These are phyloP conservation scores for Pelochelys cantorii DNA, from an alignment of 2,797 vertebrate species.

Conservation along the genomic window DNA sequence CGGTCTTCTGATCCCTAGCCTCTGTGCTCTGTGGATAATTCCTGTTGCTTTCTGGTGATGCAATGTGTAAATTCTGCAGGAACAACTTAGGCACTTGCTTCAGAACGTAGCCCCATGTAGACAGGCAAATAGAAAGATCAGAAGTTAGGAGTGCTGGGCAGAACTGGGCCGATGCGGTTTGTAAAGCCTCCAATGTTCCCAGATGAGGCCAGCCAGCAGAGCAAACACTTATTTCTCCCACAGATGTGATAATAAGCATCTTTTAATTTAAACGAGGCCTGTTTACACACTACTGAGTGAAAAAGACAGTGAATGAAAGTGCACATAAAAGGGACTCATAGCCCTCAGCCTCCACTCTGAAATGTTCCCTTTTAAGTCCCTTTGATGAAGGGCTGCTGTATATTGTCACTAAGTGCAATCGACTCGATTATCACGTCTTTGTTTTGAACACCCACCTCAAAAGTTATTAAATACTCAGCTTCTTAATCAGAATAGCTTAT, in stretches of 20 bases:
- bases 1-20: fast-evolving
- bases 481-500: slow-evolving; percentile 59
- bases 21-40: fast-evolving
- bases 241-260: slow-evolving; percentile 20
- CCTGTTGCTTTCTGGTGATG: neutral
- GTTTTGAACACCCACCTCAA: slow-evolving; percentile 35
- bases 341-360: slow-evolving; percentile 62
- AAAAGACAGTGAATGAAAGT: slow-evolving; percentile 65
- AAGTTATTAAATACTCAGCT: slow-evolving; percentile 62
- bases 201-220: neutral
- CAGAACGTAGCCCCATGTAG: neutral
- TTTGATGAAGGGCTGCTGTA: slow-evolving; percentile 37
- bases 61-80: fast-evolving
- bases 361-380: slow-evolving; percentile 38
- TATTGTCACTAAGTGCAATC: neutral
- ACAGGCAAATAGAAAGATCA: neutral
- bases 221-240: neutral
- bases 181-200: neutral
- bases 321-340: slow-evolving; percentile 62
- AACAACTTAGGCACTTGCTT: neutral
- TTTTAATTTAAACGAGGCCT: slow-evolving; percentile 63
- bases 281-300: slow-evolving; percentile 57
- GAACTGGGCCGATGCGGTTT: fast-evolving
- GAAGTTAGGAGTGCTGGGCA: neutral
- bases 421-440: slow-evolving; percentile 32